Base-by-base conservation (phyloP, 2,888 invertebrate genomes). In the Drosophila prolongata region DNA sequence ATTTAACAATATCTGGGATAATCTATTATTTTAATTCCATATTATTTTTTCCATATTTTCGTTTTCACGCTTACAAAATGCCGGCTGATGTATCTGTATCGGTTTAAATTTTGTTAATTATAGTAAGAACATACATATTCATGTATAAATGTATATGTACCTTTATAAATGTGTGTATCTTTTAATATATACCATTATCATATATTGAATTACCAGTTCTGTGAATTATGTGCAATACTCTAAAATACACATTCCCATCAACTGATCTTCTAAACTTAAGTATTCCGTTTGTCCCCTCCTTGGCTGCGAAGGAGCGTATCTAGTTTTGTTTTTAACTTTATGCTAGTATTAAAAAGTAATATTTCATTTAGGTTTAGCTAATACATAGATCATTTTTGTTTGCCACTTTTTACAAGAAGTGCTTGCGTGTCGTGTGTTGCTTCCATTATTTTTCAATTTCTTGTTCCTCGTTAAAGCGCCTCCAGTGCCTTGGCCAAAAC, bases 261-360 rank as follows among this genome's bases (percentile, higher is more conserved):
- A 54, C 54, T 66, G 65, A 44, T 34, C 54, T 11, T 52, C 47
- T 66, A 38, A 66, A 54, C 65, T 64, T 66, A 66, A 61, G 67
- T 76, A 59, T 67, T 59, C 66, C 62, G 55, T 42, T 54, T 71
- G 52, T 38, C 56, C 57, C 53, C 64, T 52, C 35, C 61, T 35
- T 52, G 44, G 61, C 50, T 43, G 44, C 52, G 52, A 38, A 65
- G 65, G 65, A 61, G 62, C 72, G 74, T 66, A 70, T 65, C 46
- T 79, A 75, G 75, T 70, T 74, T 75, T 72, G 62, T 60, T 72
- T 73, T 59, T 58, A 64, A 77, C 79, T 77, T 79, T 75, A 80
- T 71, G 77, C 86, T 86, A 88, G 77, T 87, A 80, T 88, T 85
- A 81, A 88, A 89, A 89, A 89, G 79, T 89, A 84, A 80, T 81